Conservation (phyloP, 2,888 invertebrate species). For the Aquatica leii region DNA sequence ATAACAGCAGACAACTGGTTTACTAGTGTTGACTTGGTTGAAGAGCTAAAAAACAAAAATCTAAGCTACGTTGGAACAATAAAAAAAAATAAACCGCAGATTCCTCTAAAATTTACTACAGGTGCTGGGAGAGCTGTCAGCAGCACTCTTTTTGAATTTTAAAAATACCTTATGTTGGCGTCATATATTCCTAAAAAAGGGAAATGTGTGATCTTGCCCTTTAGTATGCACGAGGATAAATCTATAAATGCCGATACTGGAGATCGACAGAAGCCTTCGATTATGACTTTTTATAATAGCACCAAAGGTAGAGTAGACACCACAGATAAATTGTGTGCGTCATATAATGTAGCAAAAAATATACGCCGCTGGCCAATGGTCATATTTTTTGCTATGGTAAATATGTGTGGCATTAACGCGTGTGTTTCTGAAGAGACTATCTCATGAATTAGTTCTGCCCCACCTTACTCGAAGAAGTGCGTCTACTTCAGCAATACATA, state of each 20-base stretch:
- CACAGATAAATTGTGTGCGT: slow-evolving; percentile 42
- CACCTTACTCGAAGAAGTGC: too few relatives aligned
- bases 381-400: slow-evolving; percentile 38
- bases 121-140: too few relatives aligned
- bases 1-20: slow-evolving; percentile 6
- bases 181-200: slow-evolving; percentile 46
- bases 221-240: slow-evolving; percentile 42
- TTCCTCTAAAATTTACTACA: too few relatives aligned
- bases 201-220: slow-evolving; percentile 44
- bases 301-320: slow-evolving; percentile 27
- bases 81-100: too few relatives aligned
- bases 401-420: slow-evolving; percentile 42
- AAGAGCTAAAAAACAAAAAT: not conserved
- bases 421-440: too few relatives aligned
- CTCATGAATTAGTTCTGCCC: too few relatives aligned
- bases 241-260: slow-evolving; percentile 41
- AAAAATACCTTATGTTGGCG: too few relatives aligned
- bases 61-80: too few relatives aligned
- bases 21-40: not conserved
- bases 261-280: slow-evolving; percentile 39
- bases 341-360: slow-evolving; percentile 42
- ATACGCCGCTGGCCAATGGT: slow-evolving; percentile 40
- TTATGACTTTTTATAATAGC: slow-evolving; percentile 13
- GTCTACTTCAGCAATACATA: too few relatives aligned
- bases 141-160: too few relatives aligned